Evolutionary conservation across 2,113 vertebrate species (phyloP).

Genomic region (Saiga tatarica): DNA sequence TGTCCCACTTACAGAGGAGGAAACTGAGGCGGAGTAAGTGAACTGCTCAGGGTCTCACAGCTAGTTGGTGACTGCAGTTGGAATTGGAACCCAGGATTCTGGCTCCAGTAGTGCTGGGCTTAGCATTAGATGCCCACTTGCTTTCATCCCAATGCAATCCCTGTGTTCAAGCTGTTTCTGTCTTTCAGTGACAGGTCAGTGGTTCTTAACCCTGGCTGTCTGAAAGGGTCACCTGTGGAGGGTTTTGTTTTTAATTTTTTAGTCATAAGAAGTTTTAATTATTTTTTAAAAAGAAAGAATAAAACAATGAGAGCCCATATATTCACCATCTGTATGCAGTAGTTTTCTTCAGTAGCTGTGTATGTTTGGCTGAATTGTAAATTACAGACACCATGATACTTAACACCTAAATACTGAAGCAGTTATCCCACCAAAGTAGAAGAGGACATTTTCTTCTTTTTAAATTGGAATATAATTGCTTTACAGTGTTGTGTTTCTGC

Average conservation of each 20-base stretch:
- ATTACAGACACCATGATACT: neutral
- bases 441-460: conserved; percentile 1
- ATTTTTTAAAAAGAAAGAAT: neutral
- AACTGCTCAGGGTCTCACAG: neutral
- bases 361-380: conserved; percentile 4
- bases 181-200: neutral
- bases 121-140: neutral
- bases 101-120: neutral
- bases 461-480: neutral
- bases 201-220: neutral
- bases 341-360: neutral
- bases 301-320: neutral
- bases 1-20: neutral
- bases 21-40: neutral
- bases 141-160: neutral
- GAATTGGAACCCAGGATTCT: neutral
- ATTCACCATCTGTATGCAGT: neutral
- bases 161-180: neutral
- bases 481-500: neutral
- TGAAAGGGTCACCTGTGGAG: neutral
- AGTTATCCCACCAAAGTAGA: neutral
- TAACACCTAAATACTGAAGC: neutral
- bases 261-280: neutral
- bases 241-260: neutral
- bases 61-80: neutral